These are phyloP conservation scores for Lepidocolaptes lacrymiger DNA, from an alignment of 2,797 vertebrate species.

Conservation along the genomic window DNA sequence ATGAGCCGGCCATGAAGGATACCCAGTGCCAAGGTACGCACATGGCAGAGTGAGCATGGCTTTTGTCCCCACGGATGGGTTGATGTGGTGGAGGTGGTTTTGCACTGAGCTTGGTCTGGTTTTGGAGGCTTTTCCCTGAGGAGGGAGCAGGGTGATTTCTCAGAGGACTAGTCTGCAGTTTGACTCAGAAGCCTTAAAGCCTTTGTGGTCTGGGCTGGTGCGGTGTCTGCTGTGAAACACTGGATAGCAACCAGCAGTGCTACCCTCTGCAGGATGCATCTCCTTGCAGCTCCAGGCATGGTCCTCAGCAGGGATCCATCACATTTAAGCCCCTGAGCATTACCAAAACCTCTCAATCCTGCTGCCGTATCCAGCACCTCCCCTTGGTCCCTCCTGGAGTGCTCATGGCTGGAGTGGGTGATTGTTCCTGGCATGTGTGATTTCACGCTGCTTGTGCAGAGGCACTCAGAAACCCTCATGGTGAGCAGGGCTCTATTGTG, in stretches of 20 bases:
- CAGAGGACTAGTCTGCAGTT: neutral
- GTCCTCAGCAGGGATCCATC: neutral
- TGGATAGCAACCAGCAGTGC: neutral
- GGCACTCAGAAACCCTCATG: neutral
- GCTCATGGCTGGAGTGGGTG: fast-evolving
- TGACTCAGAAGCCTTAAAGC: neutral
- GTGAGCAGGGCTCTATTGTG: fast-evolving
- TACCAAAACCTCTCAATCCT: neutral
- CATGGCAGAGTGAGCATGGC: fast-evolving
- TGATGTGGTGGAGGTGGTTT: neutral
- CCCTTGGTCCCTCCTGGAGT: neutral
- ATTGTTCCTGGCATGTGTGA: neutral
- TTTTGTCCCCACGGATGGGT: neutral
- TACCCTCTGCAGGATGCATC: neutral
- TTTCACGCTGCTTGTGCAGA: neutral
- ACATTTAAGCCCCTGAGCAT: neutral
- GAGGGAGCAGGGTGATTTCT: neutral
- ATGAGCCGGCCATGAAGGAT: constrained; percentile 90
- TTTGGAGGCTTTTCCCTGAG: neutral
- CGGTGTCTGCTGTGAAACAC: neutral
- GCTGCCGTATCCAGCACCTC: neutral
- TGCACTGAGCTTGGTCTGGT: neutral
- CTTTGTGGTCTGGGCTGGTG: fast-evolving
- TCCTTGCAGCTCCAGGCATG: neutral
- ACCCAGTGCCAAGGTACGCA: constrained; percentile 91